Conservation (phyloP, 2,888 invertebrate genomes). For the Sesia apiformis region DNA sequence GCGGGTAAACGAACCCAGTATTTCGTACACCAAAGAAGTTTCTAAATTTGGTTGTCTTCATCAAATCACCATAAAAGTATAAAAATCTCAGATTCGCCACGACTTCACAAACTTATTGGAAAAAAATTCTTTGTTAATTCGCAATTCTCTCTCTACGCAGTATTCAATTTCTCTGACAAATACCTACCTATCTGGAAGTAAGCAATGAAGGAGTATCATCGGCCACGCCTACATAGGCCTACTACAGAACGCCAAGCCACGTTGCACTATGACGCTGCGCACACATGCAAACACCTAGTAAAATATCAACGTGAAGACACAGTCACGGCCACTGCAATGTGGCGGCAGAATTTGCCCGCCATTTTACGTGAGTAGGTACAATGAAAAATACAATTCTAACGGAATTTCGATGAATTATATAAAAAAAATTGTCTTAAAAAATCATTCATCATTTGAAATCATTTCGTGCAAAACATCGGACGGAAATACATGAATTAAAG, state of each 20-base stretch:
- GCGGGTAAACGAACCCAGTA: slow-evolving; percentile 31
- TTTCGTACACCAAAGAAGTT: slow-evolving; percentile 2
- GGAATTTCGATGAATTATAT: not conserved
- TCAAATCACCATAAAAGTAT: too few species aligned
- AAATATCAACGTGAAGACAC: slow-evolving; percentile 14
- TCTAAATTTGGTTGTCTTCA: too few species aligned
- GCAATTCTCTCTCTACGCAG: too few species aligned
- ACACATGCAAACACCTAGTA: slow-evolving; percentile 22
- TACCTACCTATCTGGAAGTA: too few species aligned
- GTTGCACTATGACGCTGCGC: slow-evolving; percentile 34
- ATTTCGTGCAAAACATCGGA: not conserved
- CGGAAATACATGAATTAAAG: not conserved
- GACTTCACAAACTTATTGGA: too few species aligned
- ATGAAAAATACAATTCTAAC: not conserved
- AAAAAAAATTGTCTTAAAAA: not conserved
- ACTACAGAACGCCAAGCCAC: slow-evolving; percentile 38
- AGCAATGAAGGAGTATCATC: slow-evolving; percentile 31
- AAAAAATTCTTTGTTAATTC: too few species aligned
- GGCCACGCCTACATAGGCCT: slow-evolving; percentile 44
- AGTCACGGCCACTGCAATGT: slow-evolving; percentile 26
- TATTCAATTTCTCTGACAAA: too few species aligned
- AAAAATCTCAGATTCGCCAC: too few species aligned
- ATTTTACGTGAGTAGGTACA: slow-evolving; percentile 19
- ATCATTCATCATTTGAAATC: not conserved
- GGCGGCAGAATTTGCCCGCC: slow-evolving; percentile 38